These are phyloP conservation scores for Tachyglossus aculeatus DNA, from an alignment of 2,797 vertebrate species.

Conservation along the genomic window DNA sequence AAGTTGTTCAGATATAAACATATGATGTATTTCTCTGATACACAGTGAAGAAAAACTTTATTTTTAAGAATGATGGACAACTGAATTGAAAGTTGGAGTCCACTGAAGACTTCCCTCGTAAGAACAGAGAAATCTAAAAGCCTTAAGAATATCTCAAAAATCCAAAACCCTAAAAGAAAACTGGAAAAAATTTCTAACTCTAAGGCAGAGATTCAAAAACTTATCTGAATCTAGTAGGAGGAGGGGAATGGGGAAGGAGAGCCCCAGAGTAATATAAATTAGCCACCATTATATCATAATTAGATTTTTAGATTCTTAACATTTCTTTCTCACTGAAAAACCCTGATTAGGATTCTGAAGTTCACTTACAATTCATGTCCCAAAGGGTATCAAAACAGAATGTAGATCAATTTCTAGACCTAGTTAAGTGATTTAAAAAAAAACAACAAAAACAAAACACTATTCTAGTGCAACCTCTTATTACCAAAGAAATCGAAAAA, in stretches of 20 bases:
- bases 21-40: slow-evolving; percentile 70
- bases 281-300: slow-evolving; percentile 37
- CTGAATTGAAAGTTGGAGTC: slow-evolving; percentile 43
- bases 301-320: slow-evolving; percentile 31
- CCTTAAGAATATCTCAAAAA: slow-evolving; percentile 58
- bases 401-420: slow-evolving; percentile 4
- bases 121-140: slow-evolving; percentile 43
- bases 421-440: slow-evolving; percentile 42
- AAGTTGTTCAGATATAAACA: no score
- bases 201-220: slow-evolving; percentile 24
- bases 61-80: slow-evolving; percentile 66
- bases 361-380: neutral
- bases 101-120: slow-evolving; percentile 60
- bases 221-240: slow-evolving; percentile 33
- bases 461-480: neutral
- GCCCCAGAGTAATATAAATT: slow-evolving; percentile 31
- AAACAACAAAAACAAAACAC: neutral
- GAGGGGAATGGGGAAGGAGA: slow-evolving; percentile 35
- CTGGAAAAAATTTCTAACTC: slow-evolving; percentile 51
- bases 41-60: slow-evolving; percentile 60
- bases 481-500: neutral
- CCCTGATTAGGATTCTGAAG: slow-evolving; percentile 23
- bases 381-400: slow-evolving; percentile 18
- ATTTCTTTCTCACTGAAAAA: slow-evolving; percentile 38
- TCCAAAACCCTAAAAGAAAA: slow-evolving; percentile 35